These are phyloP conservation scores for Beaufortia kweichowensis DNA, from an alignment of 2,113 vertebrate species.

Conservation along the genomic window DNA sequence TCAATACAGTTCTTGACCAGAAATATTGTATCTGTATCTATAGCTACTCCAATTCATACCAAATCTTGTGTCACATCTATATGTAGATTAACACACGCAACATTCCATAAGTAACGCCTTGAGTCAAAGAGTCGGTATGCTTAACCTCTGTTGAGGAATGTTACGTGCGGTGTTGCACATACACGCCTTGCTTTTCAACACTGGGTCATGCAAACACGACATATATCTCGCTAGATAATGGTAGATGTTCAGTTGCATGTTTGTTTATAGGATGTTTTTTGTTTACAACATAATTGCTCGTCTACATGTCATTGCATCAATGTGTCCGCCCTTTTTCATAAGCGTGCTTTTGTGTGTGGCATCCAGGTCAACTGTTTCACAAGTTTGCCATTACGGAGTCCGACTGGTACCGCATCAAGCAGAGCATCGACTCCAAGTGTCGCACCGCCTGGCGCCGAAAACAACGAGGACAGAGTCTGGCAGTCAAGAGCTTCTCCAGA, in stretches of 20 bases:
- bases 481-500: constrained; percentile 96
- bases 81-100: background rate
- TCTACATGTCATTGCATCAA: constrained; percentile 8
- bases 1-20: too few relatives aligned
- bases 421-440: constrained; percentile 98
- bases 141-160: background rate
- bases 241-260: background rate
- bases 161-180: background rate
- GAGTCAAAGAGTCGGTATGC: background rate
- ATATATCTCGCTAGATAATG: background rate
- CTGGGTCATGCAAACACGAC: background rate
- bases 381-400: constrained; percentile 94
- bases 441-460: constrained; percentile 96
- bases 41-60: background rate
- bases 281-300: background rate
- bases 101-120: background rate
- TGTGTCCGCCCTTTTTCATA: background rate
- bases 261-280: background rate
- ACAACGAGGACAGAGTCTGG: constrained; percentile 94
- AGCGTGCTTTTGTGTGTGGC: background rate
- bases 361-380: constrained; percentile 91
- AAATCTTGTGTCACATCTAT: background rate
- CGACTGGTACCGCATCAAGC: constrained; percentile 98
- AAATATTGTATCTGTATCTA: background rate
- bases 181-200: background rate